phyloP scores from a whole-genome alignment of 2,113 vertebrate species.

The Nothocercus nigrocapillus region DNA sequence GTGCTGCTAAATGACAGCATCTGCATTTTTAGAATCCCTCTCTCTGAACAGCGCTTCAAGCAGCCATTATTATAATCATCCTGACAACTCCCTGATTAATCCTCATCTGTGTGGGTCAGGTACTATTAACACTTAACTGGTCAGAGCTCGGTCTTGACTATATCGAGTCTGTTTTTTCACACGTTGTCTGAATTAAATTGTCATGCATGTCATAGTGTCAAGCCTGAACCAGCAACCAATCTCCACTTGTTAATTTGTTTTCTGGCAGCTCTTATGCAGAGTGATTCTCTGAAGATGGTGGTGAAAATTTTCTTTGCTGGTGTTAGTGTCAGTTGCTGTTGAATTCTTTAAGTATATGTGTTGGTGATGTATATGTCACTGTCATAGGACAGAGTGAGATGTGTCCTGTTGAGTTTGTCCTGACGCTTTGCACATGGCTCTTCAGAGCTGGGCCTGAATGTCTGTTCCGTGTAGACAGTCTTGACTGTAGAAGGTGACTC shows the following conservation, averaged over 20 bases:
- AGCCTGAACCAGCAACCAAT: not conserved
- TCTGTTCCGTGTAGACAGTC: rapidly evolving
- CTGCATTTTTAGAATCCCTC: slow-evolving; percentile 10
- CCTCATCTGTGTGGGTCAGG: not conserved
- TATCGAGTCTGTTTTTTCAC: not conserved
- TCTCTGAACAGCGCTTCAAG: slow-evolving; percentile 12
- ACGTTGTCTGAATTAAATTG: not conserved
- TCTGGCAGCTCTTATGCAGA: not conserved
- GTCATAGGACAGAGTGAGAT: not conserved
- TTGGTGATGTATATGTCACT: not conserved
- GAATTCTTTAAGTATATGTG: not conserved
- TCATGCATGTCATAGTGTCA: not conserved
- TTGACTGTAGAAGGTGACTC: not conserved
- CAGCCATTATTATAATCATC: not conserved
- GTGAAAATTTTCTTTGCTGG: not conserved
- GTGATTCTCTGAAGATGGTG: not conserved
- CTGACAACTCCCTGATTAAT: slow-evolving; percentile 18
- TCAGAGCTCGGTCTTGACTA: not conserved
- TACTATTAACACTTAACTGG: slow-evolving; percentile 6
- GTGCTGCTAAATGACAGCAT: not conserved
- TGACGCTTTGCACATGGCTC: not conserved
- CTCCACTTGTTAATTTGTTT: not conserved
- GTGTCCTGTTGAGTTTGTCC: rapidly evolving
- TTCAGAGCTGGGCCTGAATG: not conserved
- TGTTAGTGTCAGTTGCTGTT: not conserved